Base-by-base conservation (phyloP, 2,888 invertebrate species). In the Caenorhabditis sp. region DNA sequence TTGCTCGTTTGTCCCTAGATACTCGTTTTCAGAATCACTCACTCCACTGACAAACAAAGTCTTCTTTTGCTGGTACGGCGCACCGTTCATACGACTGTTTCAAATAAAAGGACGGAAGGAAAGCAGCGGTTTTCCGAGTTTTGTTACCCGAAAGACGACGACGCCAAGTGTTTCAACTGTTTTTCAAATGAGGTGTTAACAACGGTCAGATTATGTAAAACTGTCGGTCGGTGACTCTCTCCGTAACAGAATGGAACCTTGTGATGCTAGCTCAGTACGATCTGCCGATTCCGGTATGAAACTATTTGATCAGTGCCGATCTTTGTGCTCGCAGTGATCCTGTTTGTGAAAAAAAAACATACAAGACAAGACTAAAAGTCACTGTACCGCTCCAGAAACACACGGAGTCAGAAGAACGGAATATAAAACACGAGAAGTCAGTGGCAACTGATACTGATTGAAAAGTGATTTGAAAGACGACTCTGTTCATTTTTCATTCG, bases 101-200 rank as follows among this genome's bases (percentile, higher is more conserved):
- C 35, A 50, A 32, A 32, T 35, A 32, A 28, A 22, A 51, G 8
- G n/a, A n/a, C n/a, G n/a, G n/a, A 32, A 6, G 35, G 5, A n/a
- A n/a, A 37, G 58, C 58, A 35, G 58, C 18, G 58, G 55, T 58
- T 56, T 69, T 65, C 51, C 28, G 76, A 55, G 67, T 50, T 40
- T 51, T 53, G 60, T 55, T 65, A 51, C 26, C 35, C 51, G 51
- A 58, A 44, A 60, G 47, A 37, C 40, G 65, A 51, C 56, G 56
- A 51, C 47, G 64, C 47, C 56, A 74, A 74, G 60, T 68, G 76
- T 76, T 76, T 60, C 67, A 67, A 67, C 76, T 67, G 76, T 76
- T 76, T 76, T 76, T 67, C 53, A 60, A 74, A 61, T 76, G 67
- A 67, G 67, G 60, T 76, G 67, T 51, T 67, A 76, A 61, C 67